Percentiles rank a stretch among this genome's conserved stretches.
Conservation (phyloP, 2,797 vertebrate species). For the Thunnus albacares region DNA sequence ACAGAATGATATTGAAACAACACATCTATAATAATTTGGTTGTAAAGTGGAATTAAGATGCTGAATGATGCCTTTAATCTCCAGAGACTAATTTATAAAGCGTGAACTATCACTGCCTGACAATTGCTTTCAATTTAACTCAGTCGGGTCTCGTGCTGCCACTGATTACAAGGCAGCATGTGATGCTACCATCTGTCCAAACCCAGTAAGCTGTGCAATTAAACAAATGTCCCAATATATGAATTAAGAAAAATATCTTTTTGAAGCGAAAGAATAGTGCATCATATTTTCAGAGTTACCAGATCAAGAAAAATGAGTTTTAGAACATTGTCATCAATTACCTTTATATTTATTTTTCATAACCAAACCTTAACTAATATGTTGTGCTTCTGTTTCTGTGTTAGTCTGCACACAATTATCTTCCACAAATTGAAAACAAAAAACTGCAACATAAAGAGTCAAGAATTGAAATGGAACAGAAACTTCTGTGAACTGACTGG, state of each 20-base stretch:
- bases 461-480: neutral
- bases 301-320: neutral
- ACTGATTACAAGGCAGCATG: slow-evolving; percentile 57
- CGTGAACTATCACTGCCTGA: slow-evolving; percentile 61
- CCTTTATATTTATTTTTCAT: neutral
- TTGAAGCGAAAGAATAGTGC: neutral
- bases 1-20: slow-evolving; percentile 19
- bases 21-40: slow-evolving; percentile 38
- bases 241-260: neutral
- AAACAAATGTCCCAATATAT: slow-evolving; percentile 25
- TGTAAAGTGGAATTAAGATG: slow-evolving; percentile 49
- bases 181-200: slow-evolving; percentile 55
- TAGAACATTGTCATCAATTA: too few species aligned
- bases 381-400: slow-evolving; percentile 4
- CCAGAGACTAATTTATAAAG: slow-evolving; percentile 84
- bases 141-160: slow-evolving; percentile 60
- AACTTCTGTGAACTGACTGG: neutral
- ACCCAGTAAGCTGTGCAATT: neutral
- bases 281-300: neutral
- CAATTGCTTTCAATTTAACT: slow-evolving; percentile 80
- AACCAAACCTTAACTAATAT: neutral
- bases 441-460: neutral
- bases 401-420: neutral
- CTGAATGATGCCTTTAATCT: slow-evolving; percentile 62
- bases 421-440: neutral